Percentiles rank a stretch among this genome's conserved stretches.
phyloP scores from a whole-genome alignment of 2,888 invertebrate genomes.

The Pterobdella sp. region DNA sequence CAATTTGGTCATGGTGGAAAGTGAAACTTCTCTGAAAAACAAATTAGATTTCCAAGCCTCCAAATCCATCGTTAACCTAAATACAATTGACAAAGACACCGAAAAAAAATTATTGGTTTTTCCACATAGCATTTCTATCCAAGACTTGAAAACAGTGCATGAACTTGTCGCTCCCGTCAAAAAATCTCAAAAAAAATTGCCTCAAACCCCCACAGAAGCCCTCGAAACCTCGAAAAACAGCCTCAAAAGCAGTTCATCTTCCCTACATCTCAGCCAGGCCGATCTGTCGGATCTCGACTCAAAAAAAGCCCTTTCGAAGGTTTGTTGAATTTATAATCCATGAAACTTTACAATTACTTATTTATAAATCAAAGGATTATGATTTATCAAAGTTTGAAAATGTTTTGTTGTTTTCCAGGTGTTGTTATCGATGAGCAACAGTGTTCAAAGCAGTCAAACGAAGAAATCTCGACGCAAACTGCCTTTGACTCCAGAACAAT shows the following conservation, averaged over 20 bases:
- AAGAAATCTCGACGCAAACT: conserved; percentile 34
- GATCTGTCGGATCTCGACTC: conserved; percentile 24
- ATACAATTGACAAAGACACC: background rate
- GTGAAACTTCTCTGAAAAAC: too few species aligned
- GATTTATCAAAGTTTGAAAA: too few species aligned
- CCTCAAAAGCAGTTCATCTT: conserved; percentile 8
- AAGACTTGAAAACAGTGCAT: background rate
- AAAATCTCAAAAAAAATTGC: background rate
- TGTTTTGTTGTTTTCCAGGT: background rate
- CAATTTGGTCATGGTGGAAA: background rate
- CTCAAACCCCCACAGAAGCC: background rate
- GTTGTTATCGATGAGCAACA: conserved; percentile 18
- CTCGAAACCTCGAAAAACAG: background rate
- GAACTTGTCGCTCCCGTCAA: background rate
- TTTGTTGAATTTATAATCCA: background rate
- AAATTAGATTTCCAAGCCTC: background rate
- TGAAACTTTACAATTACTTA: background rate
- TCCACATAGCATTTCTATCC: conserved; percentile 4
- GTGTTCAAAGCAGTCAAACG: conserved; percentile 28
- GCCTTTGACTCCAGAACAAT: conserved; percentile 36
- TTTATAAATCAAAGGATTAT: too few species aligned
- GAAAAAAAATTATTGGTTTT: background rate
- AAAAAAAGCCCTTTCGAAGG: conserved; percentile 25
- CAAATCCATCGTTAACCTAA: background rate
- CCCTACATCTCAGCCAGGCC: conserved; percentile 11